These are phyloP conservation scores for Pammene fasciana DNA, from an alignment of 2,888 invertebrate genomes.

Conservation along the genomic window DNA sequence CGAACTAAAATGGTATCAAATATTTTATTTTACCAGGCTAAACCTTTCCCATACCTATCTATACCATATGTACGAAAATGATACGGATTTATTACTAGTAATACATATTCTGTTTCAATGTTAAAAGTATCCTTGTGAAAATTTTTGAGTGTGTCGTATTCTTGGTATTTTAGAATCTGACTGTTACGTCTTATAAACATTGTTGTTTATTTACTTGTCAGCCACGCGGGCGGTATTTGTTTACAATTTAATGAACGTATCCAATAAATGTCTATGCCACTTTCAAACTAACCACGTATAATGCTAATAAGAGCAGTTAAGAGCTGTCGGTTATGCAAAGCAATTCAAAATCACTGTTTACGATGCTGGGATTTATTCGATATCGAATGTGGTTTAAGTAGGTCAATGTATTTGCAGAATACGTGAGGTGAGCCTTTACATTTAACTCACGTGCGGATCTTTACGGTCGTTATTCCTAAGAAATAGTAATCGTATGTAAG, in stretches of 20 bases:
- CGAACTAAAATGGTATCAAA: too few relatives aligned
- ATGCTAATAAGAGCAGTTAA: slow-evolving; percentile 14
- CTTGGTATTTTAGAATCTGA: too few relatives aligned
- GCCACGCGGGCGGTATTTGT: too few relatives aligned
- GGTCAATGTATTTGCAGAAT: slow-evolving; percentile 35
- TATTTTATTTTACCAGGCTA: too few relatives aligned
- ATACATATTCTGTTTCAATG: too few relatives aligned
- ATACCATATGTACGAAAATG: too few relatives aligned
- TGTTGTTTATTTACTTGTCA: too few relatives aligned
- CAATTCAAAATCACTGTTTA: slow-evolving; percentile 33
- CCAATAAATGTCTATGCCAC: not conserved
- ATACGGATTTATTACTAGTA: too few relatives aligned
- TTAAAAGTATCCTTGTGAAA: too few relatives aligned
- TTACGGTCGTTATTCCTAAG: slow-evolving; percentile 30
- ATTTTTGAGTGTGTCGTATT: too few relatives aligned
- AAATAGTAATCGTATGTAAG: slow-evolving; percentile 21
- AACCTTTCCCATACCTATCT: too few relatives aligned
- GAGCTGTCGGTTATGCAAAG: slow-evolving; percentile 21
- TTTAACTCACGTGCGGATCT: slow-evolving; percentile 37
- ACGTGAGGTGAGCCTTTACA: slow-evolving; percentile 33
- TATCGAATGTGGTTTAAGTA: slow-evolving; percentile 21
- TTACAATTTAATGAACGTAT: slow-evolving; percentile 1
- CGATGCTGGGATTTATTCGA: slow-evolving; percentile 16
- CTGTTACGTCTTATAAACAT: too few relatives aligned
- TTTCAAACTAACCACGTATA: slow-evolving; percentile 1